Percentiles rank a stretch among this genome's conserved stretches.
phyloP scores from a whole-genome alignment of 2,888 invertebrate species.

The Aspidiotus destructor region DNA sequence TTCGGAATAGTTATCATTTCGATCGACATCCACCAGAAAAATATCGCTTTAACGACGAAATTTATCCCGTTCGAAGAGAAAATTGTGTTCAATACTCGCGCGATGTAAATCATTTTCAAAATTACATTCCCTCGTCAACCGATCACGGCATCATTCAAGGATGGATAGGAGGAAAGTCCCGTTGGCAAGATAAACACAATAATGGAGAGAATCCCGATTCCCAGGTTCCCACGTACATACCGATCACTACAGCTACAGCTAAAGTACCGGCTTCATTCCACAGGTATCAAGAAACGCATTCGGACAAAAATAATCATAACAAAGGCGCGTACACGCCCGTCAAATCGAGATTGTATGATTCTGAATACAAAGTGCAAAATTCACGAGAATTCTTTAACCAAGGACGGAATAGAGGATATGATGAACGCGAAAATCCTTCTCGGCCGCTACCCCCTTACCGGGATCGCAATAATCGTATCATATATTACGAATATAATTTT shows the following conservation, averaged over 20 bases:
- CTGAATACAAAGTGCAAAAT: conserved; percentile 3
- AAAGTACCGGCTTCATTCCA: conserved; percentile 20
- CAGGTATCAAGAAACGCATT: conserved; percentile 4
- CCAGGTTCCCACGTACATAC: conserved; percentile 3
- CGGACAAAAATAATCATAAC: conserved; percentile 5
- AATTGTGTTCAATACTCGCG: conserved; percentile 14
- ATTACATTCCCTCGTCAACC: background rate
- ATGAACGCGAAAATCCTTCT: conserved; percentile 2
- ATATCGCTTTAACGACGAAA: conserved; percentile 2
- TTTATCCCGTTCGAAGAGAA: conserved; percentile 1
- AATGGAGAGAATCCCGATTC: conserved; percentile 12
- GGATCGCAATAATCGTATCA: conserved; percentile 20
- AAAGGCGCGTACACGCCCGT: background rate
- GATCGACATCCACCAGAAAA: background rate
- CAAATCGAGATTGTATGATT: conserved; percentile 1
- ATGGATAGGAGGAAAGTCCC: conserved; percentile 10
- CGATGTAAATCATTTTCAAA: conserved; percentile 10
- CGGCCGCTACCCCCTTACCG: background rate
- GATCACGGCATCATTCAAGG: conserved; percentile 18
- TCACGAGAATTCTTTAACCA: conserved; percentile 9
- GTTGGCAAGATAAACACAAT: background rate
- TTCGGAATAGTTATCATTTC: too few relatives aligned
- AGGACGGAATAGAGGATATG: background rate
- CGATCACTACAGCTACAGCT: conserved; percentile 10
- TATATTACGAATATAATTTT: conserved; percentile 28